Base-by-base conservation (phyloP, 1,140 invertebrate genomes). In the Hylaeus volcanicus region DNA sequence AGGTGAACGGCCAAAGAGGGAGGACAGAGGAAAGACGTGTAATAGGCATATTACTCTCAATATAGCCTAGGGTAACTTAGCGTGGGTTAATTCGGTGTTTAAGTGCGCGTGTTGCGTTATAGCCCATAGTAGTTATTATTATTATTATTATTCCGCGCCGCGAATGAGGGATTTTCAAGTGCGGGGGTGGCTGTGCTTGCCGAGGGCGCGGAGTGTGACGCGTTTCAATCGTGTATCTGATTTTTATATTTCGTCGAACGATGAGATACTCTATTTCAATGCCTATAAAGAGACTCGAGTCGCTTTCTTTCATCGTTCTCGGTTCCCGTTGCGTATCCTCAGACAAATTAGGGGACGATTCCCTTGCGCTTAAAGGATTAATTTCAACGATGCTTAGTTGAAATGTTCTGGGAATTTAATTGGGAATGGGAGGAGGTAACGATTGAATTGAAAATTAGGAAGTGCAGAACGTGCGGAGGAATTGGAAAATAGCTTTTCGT, bases 21-120 rank as follows among this genome's bases (percentile, higher is more conserved):
- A 87, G 86, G 75, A 87, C 73, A 84, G 86, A 87, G 82, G 86
- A 80, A 83, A 81, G 79, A 81, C 86, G 71, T 82, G 85, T 87
- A 87, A 87, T 86, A 87, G 85, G 81, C 68, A 83, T 83, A 83
- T 76, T 86, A 86, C 77, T 82, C 48, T 72, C 69, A 74, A 83
- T 83, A 81, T 83, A 68, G 53, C 60, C 60, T 83, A 74, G 77
- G 85, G 77, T 86, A 64, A 81, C 81, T 74, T 79, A 51, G 55
- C 71, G 65, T 75, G 72, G 74, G 86, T 87, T 86, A 83, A 87
- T 83, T 83, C 82, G 81, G 63, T 70, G 74, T 86, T 87, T 83
- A 86, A 86, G 84, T 83, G 48, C 74, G 66, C 63, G 79, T 78
- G 79, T 84, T 58, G 84, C 48, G 78, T 82, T 68, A 73, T 74